Conservation (phyloP, 2,113 vertebrate species). For the Glaucidium brasilianum region DNA sequence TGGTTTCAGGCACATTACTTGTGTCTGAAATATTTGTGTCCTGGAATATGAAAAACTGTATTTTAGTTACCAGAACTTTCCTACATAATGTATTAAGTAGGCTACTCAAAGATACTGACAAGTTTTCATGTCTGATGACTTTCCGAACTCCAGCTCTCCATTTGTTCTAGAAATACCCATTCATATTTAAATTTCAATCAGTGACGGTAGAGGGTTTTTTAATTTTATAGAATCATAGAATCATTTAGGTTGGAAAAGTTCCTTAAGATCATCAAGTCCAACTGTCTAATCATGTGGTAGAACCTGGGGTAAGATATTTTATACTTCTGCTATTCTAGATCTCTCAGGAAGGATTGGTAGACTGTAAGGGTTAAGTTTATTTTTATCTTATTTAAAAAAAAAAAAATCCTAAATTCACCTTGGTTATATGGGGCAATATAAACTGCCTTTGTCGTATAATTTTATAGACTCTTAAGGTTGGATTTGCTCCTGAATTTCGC, state of each 20-base stretch:
- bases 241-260: not conserved
- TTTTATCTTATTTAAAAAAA: no score
- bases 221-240: not conserved
- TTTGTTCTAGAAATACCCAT: not conserved
- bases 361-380: not conserved
- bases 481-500: not conserved
- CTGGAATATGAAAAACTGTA: not conserved
- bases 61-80: not conserved
- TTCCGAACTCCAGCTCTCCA: not conserved
- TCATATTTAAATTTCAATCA: not conserved
- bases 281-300: not conserved
- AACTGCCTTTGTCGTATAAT: not conserved
- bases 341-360: not conserved
- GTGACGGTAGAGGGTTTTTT: not conserved
- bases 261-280: accelerated
- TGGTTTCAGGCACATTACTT: not conserved
- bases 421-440: not conserved
- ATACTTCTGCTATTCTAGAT: not conserved
- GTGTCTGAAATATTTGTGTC: not conserved
- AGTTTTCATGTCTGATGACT: not conserved
- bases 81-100: not conserved
- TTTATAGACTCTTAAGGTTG: not conserved
- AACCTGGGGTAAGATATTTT: not conserved
- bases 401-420: not conserved
- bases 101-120: not conserved